phyloP scores from a whole-genome alignment of 2,888 invertebrate genomes.

The Dermolepida albohirtum region DNA sequence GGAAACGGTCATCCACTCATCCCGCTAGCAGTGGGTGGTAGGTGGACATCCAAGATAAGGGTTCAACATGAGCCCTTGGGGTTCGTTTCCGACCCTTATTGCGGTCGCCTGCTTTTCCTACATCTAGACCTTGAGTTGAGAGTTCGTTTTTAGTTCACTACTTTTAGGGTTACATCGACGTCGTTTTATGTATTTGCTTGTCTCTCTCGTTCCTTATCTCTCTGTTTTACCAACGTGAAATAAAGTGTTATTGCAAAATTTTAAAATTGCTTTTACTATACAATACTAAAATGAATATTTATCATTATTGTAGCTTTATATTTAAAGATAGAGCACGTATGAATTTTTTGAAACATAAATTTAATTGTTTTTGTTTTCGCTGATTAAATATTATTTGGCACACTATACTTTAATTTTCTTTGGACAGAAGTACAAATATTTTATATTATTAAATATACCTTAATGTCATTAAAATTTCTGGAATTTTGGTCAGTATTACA shows the following conservation, averaged over 20 bases:
- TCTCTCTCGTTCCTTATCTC: slow-evolving; percentile 16
- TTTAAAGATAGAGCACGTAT: neutral
- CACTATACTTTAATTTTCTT: no score
- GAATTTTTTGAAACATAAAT: no score
- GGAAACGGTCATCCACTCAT: slow-evolving; percentile 52
- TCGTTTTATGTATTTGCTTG: slow-evolving; percentile 32
- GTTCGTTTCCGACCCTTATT: slow-evolving; percentile 54
- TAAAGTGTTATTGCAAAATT: slow-evolving; percentile 12
- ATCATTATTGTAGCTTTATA: neutral
- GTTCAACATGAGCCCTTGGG: slow-evolving; percentile 54
- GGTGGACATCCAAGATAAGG: slow-evolving; percentile 57
- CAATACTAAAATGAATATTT: no score
- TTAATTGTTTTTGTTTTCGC: no score
- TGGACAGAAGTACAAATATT: no score
- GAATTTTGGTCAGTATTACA: no score
- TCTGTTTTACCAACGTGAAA: slow-evolving; percentile 2
- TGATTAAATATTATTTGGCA: no score
- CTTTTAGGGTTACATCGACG: slow-evolving; percentile 39
- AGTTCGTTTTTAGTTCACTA: slow-evolving; percentile 45
- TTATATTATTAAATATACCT: no score
- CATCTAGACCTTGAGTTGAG: slow-evolving; percentile 45
- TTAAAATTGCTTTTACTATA: neutral
- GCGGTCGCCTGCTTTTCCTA: slow-evolving; percentile 55
- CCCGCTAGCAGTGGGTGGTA: slow-evolving; percentile 48
- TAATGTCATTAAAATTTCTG: no score